Conservation (phyloP, 2,888 invertebrate species). For the Netelia inedita region DNA sequence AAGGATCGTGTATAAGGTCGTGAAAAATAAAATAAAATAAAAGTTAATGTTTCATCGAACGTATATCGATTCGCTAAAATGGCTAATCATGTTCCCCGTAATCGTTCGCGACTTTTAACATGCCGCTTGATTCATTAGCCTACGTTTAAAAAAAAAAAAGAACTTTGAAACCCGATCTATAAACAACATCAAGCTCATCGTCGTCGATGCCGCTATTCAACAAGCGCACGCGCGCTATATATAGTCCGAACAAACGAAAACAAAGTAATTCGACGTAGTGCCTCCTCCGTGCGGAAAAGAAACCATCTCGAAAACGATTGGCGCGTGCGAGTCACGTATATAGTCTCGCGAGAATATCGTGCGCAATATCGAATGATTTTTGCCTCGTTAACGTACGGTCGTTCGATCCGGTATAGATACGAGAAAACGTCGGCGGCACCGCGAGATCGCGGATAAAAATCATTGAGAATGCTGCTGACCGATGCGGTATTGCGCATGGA, state of each 20-base stretch:
- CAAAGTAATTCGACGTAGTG: conserved; percentile 26
- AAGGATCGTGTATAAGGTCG: no score
- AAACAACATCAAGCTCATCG: conserved; percentile 35
- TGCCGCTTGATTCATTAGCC: no score
- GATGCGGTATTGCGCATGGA: conserved; percentile 37
- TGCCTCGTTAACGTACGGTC: conserved; percentile 67
- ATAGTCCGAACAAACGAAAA: conserved; percentile 31
- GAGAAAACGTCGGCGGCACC: conserved; percentile 52
- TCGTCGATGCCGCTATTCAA: conserved; percentile 13
- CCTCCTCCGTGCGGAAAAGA: conserved; percentile 15
- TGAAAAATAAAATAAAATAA: no score
- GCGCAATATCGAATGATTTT: conserved; percentile 69
- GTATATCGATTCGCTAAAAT: no score
- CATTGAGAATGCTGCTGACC: conserved; percentile 76
- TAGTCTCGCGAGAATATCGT: conserved; percentile 49
- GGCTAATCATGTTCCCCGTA: no score
- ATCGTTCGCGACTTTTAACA: no score
- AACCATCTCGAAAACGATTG: conserved; percentile 44
- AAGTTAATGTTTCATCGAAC: no score
- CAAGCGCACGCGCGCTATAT: background rate
- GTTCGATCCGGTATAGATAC: conserved; percentile 46
- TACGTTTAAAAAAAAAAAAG: background rate
- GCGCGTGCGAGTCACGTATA: conserved; percentile 67
- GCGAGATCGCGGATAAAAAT: conserved; percentile 74
- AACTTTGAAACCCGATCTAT: background rate